A percentile compares a stretch with the other conserved stretches of the same genome.
phyloP scores from a whole-genome alignment of 1,140 invertebrate genomes.

The Platorchestia sp. region DNA sequence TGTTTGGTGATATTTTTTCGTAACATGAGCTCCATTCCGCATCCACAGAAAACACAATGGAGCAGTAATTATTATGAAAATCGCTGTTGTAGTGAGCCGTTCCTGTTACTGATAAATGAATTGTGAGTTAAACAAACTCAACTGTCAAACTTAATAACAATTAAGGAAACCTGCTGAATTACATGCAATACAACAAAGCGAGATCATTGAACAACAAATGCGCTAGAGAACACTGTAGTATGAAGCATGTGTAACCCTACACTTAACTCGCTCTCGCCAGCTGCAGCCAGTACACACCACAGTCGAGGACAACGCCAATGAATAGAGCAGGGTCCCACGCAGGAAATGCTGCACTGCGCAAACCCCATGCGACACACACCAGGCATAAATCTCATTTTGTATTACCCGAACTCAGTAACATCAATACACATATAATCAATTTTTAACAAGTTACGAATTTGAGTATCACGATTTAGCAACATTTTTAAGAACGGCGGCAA shows the following conservation, averaged over 20 bases:
- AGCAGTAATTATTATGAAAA: too few species aligned
- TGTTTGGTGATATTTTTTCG: too few species aligned
- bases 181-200: not conserved
- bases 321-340: not conserved
- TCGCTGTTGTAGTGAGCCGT: too few species aligned
- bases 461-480: not conserved
- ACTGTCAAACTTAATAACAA: too few species aligned
- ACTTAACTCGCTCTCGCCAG: not conserved
- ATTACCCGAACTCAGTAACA: not conserved
- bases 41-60: too few species aligned
- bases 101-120: too few species aligned
- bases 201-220: not conserved
- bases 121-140: too few species aligned
- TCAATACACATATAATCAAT: not conserved
- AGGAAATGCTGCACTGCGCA: not conserved
- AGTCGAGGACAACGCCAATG: not conserved
- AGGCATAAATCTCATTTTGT: not conserved
- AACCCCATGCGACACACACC: not conserved
- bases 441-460: not conserved
- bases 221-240: not conserved
- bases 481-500: not conserved
- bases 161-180: too few species aligned
- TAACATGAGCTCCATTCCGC: too few species aligned
- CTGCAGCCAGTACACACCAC: not conserved
- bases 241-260: not conserved